Conservation (phyloP, 2,888 invertebrate genomes). For the Dendrolimus houi region DNA sequence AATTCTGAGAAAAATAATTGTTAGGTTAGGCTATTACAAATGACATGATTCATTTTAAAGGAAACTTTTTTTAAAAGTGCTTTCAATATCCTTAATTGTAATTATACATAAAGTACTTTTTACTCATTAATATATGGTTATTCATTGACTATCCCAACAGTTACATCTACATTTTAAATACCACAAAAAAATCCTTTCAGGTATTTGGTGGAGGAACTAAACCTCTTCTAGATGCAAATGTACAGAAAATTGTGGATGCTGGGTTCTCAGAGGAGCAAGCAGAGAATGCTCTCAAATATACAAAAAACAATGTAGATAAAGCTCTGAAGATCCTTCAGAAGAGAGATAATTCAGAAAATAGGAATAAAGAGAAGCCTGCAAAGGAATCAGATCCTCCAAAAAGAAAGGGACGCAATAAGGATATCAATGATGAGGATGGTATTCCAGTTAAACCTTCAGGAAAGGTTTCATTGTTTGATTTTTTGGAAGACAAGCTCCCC, state of each 20-base stretch:
- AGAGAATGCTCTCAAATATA: slow-evolving; percentile 81
- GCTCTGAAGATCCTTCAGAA: slow-evolving; percentile 82
- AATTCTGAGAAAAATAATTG: too few species aligned
- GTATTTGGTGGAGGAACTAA: slow-evolving; percentile 80
- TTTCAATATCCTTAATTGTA: too few species aligned
- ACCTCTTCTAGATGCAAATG: slow-evolving; percentile 83
- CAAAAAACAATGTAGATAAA: slow-evolving; percentile 83
- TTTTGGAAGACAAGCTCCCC: slow-evolving; percentile 87
- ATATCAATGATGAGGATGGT: slow-evolving; percentile 72
- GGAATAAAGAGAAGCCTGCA: slow-evolving; percentile 54
- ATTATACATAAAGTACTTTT: too few species aligned
- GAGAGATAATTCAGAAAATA: slow-evolving; percentile 65
- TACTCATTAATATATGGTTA: too few species aligned
- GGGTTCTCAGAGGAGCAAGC: slow-evolving; percentile 88
- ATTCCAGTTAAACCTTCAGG: slow-evolving; percentile 84
- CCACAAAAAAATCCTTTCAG: slow-evolving; percentile 28
- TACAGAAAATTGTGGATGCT: slow-evolving; percentile 87
- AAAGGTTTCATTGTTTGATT: slow-evolving; percentile 88
- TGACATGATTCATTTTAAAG: too few species aligned
- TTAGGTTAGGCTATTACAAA: too few species aligned
- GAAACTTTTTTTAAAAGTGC: too few species aligned
- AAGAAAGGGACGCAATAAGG: slow-evolving; percentile 67
- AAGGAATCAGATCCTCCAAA: slow-evolving; percentile 59
- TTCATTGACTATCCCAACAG: too few species aligned
- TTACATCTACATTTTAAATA: too few species aligned